Evolutionary conservation across 2,113 vertebrate genomes (phyloP).

Genomic region (Glaucomys volans): DNA sequence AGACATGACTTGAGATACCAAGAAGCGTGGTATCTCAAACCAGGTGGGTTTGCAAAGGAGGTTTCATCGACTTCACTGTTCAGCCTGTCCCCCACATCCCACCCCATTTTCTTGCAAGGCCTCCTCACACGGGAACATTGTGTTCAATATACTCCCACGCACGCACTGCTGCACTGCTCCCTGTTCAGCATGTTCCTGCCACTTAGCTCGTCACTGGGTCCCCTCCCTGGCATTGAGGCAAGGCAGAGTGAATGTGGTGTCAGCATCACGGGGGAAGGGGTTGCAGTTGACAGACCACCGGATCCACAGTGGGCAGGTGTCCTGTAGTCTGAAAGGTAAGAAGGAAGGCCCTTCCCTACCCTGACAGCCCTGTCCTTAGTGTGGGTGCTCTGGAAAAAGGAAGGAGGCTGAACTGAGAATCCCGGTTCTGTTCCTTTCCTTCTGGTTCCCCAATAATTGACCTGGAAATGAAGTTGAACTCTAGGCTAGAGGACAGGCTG

Average conservation of each 20-base stretch:
- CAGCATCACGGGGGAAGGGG: accelerated
- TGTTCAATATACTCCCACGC: background rate
- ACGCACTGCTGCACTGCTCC: accelerated
- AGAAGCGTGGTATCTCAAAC: background rate
- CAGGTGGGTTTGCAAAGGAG: background rate
- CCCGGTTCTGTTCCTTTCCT: background rate
- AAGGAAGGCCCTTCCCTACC: too few species aligned
- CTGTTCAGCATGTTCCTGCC: background rate
- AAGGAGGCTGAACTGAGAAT: background rate
- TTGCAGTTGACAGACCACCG: accelerated
- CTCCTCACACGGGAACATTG: background rate
- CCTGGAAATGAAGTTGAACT: background rate
- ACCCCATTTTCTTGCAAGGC: background rate
- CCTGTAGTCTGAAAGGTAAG: background rate
- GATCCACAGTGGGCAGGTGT: background rate
- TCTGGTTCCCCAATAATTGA: background rate
- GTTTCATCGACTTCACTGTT: background rate
- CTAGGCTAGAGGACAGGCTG: background rate
- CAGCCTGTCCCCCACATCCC: too few species aligned
- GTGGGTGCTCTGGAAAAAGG: background rate
- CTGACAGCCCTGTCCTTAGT: accelerated
- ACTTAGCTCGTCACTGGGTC: background rate
- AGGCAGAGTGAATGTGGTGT: background rate
- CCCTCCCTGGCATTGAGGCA: background rate
- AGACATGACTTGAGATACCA: background rate